Evolutionary conservation across 2,113 vertebrate genomes (phyloP).

Genomic region (Urocynchramus pylzowi): DNA sequence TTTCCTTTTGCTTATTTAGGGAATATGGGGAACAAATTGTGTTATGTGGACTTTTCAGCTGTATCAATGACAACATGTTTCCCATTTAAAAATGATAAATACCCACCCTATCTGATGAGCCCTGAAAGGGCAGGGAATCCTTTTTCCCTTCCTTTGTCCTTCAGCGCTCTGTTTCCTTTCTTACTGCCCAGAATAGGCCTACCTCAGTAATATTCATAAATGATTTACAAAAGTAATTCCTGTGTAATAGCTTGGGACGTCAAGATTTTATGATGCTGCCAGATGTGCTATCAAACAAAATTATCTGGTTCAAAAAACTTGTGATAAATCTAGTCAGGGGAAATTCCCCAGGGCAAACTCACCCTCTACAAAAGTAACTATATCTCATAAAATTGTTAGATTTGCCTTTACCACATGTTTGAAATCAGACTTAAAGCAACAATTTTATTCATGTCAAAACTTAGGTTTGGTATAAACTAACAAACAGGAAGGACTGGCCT

Average conservation of each 20-base stretch:
- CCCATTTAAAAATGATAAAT: slow-evolving; percentile 59
- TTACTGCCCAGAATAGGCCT: slow-evolving; percentile 55
- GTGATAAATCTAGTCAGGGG: slow-evolving; percentile 68
- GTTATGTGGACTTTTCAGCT: slow-evolving; percentile 38
- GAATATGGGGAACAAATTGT: slow-evolving; percentile 14
- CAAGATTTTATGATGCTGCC: slow-evolving; percentile 75
- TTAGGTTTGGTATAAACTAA: slow-evolving; percentile 5
- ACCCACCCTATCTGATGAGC: slow-evolving; percentile 10
- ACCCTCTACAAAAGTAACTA: slow-evolving; percentile 12
- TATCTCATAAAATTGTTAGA: slow-evolving; percentile 32
- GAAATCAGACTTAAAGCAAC: slow-evolving; percentile 44
- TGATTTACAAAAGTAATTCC: slow-evolving; percentile 77
- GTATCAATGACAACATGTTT: slow-evolving; percentile 48
- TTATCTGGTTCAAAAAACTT: slow-evolving; percentile 71
- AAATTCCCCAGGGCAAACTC: slow-evolving; percentile 44
- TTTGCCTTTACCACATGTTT: slow-evolving; percentile 1
- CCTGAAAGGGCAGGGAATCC: slow-evolving; percentile 21
- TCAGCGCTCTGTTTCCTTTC: slow-evolving; percentile 21
- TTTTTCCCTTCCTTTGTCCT: slow-evolving; percentile 61
- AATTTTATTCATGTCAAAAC: slow-evolving; percentile 1
- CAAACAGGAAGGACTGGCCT: slow-evolving; percentile 47
- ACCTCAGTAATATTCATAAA: slow-evolving; percentile 72
- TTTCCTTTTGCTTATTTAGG: not conserved
- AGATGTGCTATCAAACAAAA: slow-evolving; percentile 77
- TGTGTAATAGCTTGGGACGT: slow-evolving; percentile 70